Evolutionary conservation across 2,888 invertebrate species (phyloP).

Genomic region (Yponomeuta cagnagella): DNA sequence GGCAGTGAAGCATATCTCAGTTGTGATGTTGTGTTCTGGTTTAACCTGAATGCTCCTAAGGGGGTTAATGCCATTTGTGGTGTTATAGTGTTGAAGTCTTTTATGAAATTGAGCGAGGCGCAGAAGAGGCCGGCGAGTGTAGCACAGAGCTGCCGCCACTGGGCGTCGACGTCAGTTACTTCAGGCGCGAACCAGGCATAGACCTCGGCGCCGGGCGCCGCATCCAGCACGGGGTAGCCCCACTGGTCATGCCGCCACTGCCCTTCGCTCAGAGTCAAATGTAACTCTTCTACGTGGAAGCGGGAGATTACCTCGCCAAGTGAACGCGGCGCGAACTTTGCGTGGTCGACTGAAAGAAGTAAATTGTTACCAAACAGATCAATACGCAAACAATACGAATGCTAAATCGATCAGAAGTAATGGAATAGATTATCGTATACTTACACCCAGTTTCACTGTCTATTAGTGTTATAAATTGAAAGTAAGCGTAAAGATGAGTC

Average conservation of each 20-base stretch:
- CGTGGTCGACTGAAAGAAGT: constrained; percentile 82
- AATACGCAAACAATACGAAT: neutral
- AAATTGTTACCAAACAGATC: constrained; percentile 5
- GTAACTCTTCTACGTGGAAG: constrained; percentile 91
- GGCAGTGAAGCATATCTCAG: constrained; percentile 93
- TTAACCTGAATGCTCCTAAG: constrained; percentile 73
- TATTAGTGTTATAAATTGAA: constrained; percentile 92
- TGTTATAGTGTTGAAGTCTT: constrained; percentile 86
- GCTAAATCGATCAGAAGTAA: neutral
- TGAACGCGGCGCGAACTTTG: constrained; percentile 90
- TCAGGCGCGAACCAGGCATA: constrained; percentile 92
- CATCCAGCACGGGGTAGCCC: constrained; percentile 94
- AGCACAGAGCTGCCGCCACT: constrained; percentile 93
- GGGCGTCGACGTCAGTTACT: constrained; percentile 81
- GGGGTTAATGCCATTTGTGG: constrained; percentile 91
- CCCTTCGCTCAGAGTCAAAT: constrained; percentile 94
- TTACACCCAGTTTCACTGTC: constrained; percentile 78
- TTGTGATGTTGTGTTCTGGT: constrained; percentile 69
- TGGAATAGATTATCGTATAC: constrained; percentile 32
- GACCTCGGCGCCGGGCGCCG: constrained; percentile 95
- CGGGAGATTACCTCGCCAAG: constrained; percentile 90
- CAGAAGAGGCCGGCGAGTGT: constrained; percentile 96
- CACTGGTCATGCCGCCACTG: constrained; percentile 95
- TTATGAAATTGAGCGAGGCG: constrained; percentile 96
- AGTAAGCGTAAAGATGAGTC: constrained; percentile 91